Evolutionary conservation across 2,113 vertebrate genomes (phyloP).

Genomic region (Platysteira castanea): DNA sequence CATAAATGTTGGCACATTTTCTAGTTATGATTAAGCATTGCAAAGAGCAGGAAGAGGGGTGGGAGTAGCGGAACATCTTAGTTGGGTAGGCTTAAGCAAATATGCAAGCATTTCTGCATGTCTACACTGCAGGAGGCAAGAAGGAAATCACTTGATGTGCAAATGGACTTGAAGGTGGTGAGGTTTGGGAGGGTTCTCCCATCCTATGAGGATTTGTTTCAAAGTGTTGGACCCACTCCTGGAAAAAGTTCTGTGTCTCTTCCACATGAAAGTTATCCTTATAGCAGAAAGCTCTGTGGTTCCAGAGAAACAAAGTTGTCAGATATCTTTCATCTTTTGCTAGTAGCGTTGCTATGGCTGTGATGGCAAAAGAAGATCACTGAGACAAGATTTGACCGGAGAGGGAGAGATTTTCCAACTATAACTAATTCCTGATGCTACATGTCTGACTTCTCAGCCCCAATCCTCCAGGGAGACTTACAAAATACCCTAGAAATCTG

Average conservation of each 20-base stretch:
- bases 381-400: neutral
- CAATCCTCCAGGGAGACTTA: neutral
- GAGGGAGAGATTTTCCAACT: constrained; percentile 34
- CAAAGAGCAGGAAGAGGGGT: constrained; percentile 1
- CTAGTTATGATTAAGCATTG: constrained; percentile 1
- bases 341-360: neutral
- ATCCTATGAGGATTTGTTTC: constrained; percentile 42
- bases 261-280: constrained; percentile 45
- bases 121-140: constrained; percentile 26
- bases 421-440: constrained; percentile 34
- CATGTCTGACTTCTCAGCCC: neutral
- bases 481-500: constrained; percentile 26
- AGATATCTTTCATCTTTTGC: constrained; percentile 41
- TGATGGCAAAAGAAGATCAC: constrained; percentile 44
- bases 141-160: constrained; percentile 17
- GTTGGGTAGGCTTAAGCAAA: constrained; percentile 2
- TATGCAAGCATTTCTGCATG: neutral
- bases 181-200: constrained; percentile 14
- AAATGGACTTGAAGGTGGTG: constrained; percentile 11
- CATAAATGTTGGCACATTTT: neutral
- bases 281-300: constrained; percentile 34
- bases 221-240: constrained; percentile 25
- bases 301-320: constrained; percentile 50
- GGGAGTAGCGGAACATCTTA: constrained; percentile 12
- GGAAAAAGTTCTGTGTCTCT: constrained; percentile 43